Percentiles rank a stretch among this genome's conserved stretches.
Conservation (phyloP, 1,140 invertebrate species). For the Centruroides vittatus region DNA sequence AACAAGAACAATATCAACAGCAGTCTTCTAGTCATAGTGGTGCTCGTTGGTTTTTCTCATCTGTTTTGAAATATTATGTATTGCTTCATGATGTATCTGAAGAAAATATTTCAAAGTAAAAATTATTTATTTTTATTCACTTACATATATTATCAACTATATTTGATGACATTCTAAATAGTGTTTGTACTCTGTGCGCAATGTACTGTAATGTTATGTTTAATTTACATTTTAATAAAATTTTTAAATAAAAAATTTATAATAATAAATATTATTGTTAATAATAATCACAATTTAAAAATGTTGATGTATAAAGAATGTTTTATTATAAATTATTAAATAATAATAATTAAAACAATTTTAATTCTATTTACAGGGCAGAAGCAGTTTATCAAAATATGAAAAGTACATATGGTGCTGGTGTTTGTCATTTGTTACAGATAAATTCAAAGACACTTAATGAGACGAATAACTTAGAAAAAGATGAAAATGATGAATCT, state of each 20-base stretch:
- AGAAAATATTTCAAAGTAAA: slow-evolving; percentile 44
- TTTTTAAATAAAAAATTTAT: no score
- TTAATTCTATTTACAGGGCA: slow-evolving; percentile 41
- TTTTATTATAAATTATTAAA: no score
- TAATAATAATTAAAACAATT: slow-evolving; percentile 1
- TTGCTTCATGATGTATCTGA: slow-evolving; percentile 69
- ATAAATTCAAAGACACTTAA: slow-evolving; percentile 51
- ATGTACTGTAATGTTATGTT: no score
- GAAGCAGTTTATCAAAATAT: slow-evolving; percentile 65
- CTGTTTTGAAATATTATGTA: slow-evolving; percentile 75
- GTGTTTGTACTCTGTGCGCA: no score
- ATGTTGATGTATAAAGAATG: no score
- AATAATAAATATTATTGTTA: no score
- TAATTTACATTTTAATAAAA: no score
- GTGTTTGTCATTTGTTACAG: slow-evolving; percentile 70
- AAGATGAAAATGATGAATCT: slow-evolving; percentile 34
- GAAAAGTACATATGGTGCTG: slow-evolving; percentile 65
- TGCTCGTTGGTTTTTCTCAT: slow-evolving; percentile 61
- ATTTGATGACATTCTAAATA: no score
- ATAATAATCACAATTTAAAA: no score
- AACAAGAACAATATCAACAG: slow-evolving; percentile 59
- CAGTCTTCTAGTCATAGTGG: slow-evolving; percentile 47
- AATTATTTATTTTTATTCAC: no score
- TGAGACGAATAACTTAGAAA: slow-evolving; percentile 26
- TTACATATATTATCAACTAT: no score